Evolutionary conservation across 2,797 vertebrate species (phyloP).

Genomic region (Megaceryle alcyon): DNA sequence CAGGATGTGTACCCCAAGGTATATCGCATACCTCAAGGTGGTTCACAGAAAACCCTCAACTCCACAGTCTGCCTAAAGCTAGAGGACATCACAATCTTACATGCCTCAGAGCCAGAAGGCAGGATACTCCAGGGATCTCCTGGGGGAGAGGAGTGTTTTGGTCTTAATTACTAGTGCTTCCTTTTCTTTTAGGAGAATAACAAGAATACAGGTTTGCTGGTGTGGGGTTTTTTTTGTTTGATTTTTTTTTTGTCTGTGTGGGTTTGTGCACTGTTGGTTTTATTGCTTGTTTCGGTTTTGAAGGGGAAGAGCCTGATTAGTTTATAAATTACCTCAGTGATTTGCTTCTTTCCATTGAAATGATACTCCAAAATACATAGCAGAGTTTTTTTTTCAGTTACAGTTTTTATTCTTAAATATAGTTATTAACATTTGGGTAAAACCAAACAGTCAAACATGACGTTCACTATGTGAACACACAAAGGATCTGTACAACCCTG

Average conservation of each 20-base stretch:
- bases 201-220: neutral
- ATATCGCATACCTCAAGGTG: rapidly evolving
- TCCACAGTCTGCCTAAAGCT: neutral
- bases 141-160: neutral
- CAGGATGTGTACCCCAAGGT: neutral
- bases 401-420: neutral
- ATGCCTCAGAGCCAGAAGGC: neutral
- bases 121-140: neutral
- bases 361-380: neutral
- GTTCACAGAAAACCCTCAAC: neutral
- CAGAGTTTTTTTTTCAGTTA: neutral
- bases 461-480: neutral
- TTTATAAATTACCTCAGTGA: neutral
- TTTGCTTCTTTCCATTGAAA: neutral
- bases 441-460: neutral
- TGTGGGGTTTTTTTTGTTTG: neutral
- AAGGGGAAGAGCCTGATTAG: neutral
- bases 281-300: neutral
- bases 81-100: neutral
- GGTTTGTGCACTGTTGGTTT: neutral
- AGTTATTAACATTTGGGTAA: neutral
- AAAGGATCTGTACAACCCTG: neutral
- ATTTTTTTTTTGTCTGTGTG: neutral
- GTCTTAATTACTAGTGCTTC: neutral
- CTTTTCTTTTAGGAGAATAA: neutral